A percentile compares a stretch with the other conserved stretches of the same genome.
Evolutionary conservation across 2,888 invertebrate species (phyloP).

Genomic region (Stictocephala bisonia): DNA sequence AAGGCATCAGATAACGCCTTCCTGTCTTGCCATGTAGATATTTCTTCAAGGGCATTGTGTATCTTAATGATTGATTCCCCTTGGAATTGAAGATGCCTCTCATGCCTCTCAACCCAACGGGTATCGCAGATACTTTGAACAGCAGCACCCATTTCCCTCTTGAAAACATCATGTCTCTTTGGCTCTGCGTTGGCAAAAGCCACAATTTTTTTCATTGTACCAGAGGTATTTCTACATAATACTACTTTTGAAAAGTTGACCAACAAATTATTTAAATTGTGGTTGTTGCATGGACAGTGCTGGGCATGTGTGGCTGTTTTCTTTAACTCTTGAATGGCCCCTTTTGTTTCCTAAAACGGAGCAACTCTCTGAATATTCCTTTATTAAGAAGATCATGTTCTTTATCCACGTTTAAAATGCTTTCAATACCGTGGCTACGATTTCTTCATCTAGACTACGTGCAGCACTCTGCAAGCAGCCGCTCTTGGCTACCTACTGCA

Average conservation of each 20-base stretch:
- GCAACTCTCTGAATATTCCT: slow-evolving; percentile 53
- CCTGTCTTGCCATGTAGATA: slow-evolving; percentile 54
- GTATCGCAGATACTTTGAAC: slow-evolving; percentile 1
- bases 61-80: slow-evolving; percentile 51
- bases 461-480: too few species aligned
- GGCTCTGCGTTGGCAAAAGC: neutral
- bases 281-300: slow-evolving; percentile 48
- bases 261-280: too few species aligned
- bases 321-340: slow-evolving; percentile 47
- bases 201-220: neutral
- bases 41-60: slow-evolving; percentile 52
- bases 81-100: slow-evolving; percentile 53
- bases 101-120: slow-evolving; percentile 18
- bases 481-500: too few species aligned
- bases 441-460: too few species aligned
- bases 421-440: too few species aligned
- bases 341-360: slow-evolving; percentile 54
- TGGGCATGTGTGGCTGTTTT: slow-evolving; percentile 46
- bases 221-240: slow-evolving; percentile 45
- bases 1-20: slow-evolving; percentile 57
- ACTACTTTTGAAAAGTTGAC: slow-evolving; percentile 44
- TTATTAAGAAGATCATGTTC: too few species aligned
- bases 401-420: too few species aligned
- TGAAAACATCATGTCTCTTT: neutral
- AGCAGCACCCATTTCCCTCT: neutral